These are phyloP conservation scores for Enteromius anoplus DNA, from an alignment of 2,797 vertebrate genomes.

Conservation along the genomic window DNA sequence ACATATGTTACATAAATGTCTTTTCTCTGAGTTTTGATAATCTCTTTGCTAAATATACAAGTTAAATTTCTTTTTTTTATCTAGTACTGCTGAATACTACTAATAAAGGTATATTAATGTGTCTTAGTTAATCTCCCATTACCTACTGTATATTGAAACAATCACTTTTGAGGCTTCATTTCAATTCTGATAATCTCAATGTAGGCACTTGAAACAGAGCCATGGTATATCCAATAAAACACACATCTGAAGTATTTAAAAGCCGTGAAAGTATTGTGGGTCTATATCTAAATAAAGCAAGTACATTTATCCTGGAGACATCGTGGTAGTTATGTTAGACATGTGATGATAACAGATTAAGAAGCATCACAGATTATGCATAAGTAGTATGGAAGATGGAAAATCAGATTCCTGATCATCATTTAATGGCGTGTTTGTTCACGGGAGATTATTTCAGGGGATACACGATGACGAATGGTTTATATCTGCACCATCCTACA, in stretches of 20 bases:
- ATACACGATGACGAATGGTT: constrained; percentile 45
- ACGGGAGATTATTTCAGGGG: constrained; percentile 34
- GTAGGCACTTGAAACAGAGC: background rate
- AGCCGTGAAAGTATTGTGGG: background rate
- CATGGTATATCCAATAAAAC: constrained; percentile 1
- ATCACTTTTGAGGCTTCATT: background rate
- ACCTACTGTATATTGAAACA: background rate
- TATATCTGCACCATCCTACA: constrained; percentile 52
- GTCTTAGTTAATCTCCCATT: background rate
- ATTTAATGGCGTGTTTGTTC: constrained; percentile 22
- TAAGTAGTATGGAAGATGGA: constrained; percentile 7
- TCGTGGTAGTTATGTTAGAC: background rate
- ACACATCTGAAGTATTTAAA: constrained; percentile 4
- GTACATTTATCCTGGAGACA: background rate
- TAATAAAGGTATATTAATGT: too few species aligned
- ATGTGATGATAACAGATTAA: constrained; percentile 5
- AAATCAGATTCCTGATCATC: constrained; percentile 15
- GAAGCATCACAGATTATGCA: background rate
- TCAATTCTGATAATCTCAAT: background rate
- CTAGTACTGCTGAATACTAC: too few species aligned
- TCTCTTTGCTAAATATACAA: too few species aligned
- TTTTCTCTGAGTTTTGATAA: too few species aligned
- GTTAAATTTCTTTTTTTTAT: too few species aligned
- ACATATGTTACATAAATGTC: too few species aligned
- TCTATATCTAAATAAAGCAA: constrained; percentile 14